These are phyloP conservation scores for Drosophila tani DNA, from an alignment of 1,140 invertebrate species.

Conservation along the genomic window DNA sequence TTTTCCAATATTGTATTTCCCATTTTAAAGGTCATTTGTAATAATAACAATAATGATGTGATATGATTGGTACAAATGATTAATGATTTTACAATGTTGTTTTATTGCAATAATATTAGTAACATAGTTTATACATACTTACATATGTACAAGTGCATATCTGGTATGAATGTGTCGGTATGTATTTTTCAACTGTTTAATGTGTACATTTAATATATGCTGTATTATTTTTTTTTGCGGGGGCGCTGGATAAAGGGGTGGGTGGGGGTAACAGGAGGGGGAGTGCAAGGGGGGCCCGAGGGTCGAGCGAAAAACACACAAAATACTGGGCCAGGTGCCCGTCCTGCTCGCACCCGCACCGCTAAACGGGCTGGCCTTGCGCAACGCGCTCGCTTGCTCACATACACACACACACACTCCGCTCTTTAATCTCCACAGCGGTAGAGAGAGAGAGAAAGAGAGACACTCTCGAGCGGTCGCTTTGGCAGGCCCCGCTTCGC, in stretches of 20 bases:
- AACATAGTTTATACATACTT: too few relatives aligned
- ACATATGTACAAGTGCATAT: background rate
- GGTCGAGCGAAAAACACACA: constrained; percentile 48
- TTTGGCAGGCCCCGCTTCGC: constrained; percentile 71
- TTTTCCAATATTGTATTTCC: background rate
- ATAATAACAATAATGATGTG: background rate
- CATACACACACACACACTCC: constrained; percentile 22
- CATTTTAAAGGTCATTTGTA: background rate
- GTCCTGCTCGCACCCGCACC: constrained; percentile 51
- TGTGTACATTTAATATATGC: constrained; percentile 17
- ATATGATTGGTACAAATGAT: too few relatives aligned
- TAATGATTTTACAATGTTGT: too few relatives aligned
- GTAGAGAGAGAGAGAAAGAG: constrained; percentile 44
- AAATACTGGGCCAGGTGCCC: constrained; percentile 52
- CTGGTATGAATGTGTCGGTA: background rate
- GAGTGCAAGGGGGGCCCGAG: constrained; percentile 7
- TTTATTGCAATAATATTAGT: too few relatives aligned
- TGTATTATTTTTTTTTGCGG: constrained; percentile 4
- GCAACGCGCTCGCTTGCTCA: constrained; percentile 78
- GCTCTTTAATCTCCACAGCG: constrained; percentile 74
- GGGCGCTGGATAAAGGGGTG: constrained; percentile 5
- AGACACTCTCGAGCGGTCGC: constrained; percentile 54
- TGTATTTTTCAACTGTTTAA: background rate
- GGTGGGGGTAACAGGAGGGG: constrained; percentile 12
- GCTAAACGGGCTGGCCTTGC: constrained; percentile 65